phyloP scores from a whole-genome alignment of 2,113 vertebrate genomes.

The Ciconia maguari region DNA sequence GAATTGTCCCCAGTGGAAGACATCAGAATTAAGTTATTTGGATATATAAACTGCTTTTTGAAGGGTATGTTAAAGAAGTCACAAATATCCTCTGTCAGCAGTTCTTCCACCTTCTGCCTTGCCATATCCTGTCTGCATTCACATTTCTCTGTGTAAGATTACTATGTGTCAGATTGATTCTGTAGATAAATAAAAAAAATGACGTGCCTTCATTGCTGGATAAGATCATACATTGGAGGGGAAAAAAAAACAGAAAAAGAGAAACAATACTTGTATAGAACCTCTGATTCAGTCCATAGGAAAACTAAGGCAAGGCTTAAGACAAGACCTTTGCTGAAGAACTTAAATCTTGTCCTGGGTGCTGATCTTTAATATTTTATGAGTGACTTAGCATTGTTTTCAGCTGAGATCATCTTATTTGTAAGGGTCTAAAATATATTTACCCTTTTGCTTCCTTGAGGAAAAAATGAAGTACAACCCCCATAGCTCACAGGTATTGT shows the following conservation, averaged over 20 bases:
- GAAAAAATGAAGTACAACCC: background rate
- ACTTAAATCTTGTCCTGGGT: background rate
- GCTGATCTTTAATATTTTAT: background rate
- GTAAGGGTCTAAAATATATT: background rate
- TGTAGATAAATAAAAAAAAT: background rate
- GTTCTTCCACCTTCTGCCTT: background rate
- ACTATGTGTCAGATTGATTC: background rate
- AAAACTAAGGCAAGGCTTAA: background rate
- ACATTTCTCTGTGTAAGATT: background rate
- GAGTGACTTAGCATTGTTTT: background rate
- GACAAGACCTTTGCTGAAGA: background rate
- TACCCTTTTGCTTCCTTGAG: background rate
- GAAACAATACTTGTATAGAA: background rate
- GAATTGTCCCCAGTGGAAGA: background rate
- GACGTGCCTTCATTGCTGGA: background rate
- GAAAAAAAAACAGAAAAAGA: background rate
- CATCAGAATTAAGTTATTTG: background rate
- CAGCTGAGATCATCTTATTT: background rate
- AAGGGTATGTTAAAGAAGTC: background rate
- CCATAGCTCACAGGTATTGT: background rate
- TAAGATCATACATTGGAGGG: background rate
- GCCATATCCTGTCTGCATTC: background rate
- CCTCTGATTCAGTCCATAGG: background rate
- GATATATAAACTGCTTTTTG: background rate
- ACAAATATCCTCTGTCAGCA: background rate